Base-by-base conservation (phyloP, 2,888 invertebrate species). In the Rotaria macrura region DNA sequence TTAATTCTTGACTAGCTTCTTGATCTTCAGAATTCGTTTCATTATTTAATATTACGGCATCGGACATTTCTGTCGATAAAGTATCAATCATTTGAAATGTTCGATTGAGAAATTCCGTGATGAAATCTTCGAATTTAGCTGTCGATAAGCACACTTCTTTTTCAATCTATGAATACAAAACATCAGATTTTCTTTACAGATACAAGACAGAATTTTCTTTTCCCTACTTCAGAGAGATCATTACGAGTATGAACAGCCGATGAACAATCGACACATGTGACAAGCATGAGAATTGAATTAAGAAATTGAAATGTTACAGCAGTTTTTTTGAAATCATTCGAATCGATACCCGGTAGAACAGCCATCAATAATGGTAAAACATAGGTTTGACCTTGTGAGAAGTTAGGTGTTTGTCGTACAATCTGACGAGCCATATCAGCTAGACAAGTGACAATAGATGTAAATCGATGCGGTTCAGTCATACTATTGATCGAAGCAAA, bases 41-140 rank as follows among this genome's bases (percentile, higher is more conserved):
- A 47, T 47, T 9, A 47, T 47, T 47, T 12, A 47, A 14, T 47
- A 43, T 17, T 40, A 74, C 40, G 40, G 74, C 74, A 43, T 74
- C 74, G 5, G 86, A 86, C 34, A 57, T 84, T 17, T 86, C 86
- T 17, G 86, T 84, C 12, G 86, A 84, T 38, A 86, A 49, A 1
- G 43, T 84, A 79, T 86, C 85, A 38, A 84, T 84, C 20, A 86
- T 85, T 55, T 85, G 52, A 57, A 86, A 85, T 43, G 79, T 74
- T 34, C 84, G 55, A 40, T 86, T 85, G 29, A 86, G 74, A 89
- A 95, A 94, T 89, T 95, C 94, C 4, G 95, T 91, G 2, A 96
- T 93, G 89, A 96, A 96, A 89, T 96, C 95, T 91, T 96, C 96
- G 88, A 96, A 94, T 88, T 94, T 94, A 1, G 95, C 95, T 0